Evolutionary conservation across 2,113 vertebrate species (phyloP).

Genomic region (Ceyx cyanopectus): DNA sequence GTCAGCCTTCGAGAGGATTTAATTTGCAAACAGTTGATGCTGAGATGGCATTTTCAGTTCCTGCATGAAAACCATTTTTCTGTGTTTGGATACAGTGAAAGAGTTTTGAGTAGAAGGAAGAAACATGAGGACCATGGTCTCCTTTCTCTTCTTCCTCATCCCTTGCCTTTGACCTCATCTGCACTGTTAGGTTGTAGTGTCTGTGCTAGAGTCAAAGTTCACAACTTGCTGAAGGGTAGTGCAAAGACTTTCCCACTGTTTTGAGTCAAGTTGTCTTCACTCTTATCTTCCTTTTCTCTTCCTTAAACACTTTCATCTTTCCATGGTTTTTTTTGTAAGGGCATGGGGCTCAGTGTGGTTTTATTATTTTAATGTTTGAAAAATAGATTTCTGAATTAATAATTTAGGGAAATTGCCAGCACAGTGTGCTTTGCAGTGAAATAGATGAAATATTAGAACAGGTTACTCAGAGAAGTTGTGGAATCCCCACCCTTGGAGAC

Average conservation of each 20-base stretch:
- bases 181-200: accelerated
- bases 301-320: background rate
- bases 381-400: background rate
- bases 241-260: background rate
- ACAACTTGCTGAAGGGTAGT: background rate
- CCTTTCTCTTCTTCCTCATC: background rate
- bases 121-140: background rate
- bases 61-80: conserved; percentile 28
- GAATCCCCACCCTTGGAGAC: background rate
- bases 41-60: conserved; percentile 72
- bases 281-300: background rate
- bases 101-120: background rate
- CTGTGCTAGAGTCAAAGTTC: background rate
- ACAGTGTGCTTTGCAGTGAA: background rate
- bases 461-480: background rate
- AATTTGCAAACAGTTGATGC: conserved; percentile 56
- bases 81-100: background rate
- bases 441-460: background rate
- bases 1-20: conserved; percentile 24
- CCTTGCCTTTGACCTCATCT: background rate
- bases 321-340: background rate
- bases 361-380: background rate
- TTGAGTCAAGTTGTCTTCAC: background rate
- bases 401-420: background rate
- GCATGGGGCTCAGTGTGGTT: background rate